Evolutionary conservation across 92 coral and sea anemone genomes (phyloP), one percentile per base, ranked within the genome.

Genomic region (Plumapathes pennacea): DNA sequence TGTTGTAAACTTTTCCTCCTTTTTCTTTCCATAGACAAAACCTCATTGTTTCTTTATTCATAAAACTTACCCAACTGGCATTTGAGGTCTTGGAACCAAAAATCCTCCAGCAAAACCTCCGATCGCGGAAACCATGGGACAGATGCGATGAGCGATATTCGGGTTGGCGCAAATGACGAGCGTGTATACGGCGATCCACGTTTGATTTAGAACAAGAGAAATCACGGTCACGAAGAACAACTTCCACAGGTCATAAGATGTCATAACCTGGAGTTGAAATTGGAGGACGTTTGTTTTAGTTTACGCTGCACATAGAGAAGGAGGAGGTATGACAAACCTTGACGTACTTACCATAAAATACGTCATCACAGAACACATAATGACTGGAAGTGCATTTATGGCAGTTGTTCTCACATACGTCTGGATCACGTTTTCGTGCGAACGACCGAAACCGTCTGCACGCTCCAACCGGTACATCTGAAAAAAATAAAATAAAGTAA

Each of bases 371-470:
- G 84, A 77, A 25, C 84, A 77, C 38, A 69, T 2, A 20, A 61
- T 60, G 54, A 77, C 84, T 9, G 84, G 84, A 22, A 77, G 54
- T 6, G 65, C 60, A 29, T 78, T 68, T 15, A 69, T 8, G 10
- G 84, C 77, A 5, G 75, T 65, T 14, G 75, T 67, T 54, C 84
- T 42, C 1, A 69, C 72, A 29, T 68, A 77, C 9, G 84, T 77
- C 38, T 77, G 84, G 5, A 77, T 54, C 28, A 77, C 78, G 50
- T 77, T 77, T 60, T 77, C 84, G 36, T 60, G 69, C 24, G 84
- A 77, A 45, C 84, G 39, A 8, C 84, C 84, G 23, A 64, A 61
- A 15, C 84, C 84, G 26, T 77, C 84, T 20, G 62, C 71, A 9
- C 75, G 69, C 43, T 77, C 84, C 42, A 77, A 64, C 13, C 52